These are phyloP conservation scores for Eospalax fontanierii DNA, from an alignment of 2,797 vertebrate species.

Conservation along the genomic window DNA sequence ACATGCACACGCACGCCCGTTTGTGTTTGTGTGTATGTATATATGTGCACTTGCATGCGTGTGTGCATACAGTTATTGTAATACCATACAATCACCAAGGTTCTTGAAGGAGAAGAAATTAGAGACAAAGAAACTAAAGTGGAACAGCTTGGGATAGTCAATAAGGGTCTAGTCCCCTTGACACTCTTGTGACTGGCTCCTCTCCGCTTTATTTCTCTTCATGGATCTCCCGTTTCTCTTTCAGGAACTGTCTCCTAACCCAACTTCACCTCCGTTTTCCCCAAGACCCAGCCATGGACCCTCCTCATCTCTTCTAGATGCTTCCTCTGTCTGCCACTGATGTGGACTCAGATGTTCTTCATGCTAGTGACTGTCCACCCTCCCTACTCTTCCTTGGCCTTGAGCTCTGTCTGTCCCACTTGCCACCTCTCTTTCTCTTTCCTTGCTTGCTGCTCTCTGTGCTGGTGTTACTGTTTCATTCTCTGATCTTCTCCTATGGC, in stretches of 20 bases:
- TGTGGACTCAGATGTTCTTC: neutral
- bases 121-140: neutral
- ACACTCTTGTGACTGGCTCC: neutral
- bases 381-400: neutral
- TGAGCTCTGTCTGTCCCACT: fast-evolving
- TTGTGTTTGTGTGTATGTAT: too few species aligned
- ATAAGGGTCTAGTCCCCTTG: fast-evolving
- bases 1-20: fast-evolving
- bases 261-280: too few species aligned
- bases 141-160: fast-evolving
- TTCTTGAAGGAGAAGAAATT: neutral
- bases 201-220: too few species aligned
- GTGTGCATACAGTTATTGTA: too few species aligned
- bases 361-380: fast-evolving
- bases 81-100: fast-evolving
- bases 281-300: fast-evolving
- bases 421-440: neutral
- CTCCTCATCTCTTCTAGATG: neutral
- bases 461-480: neutral
- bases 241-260: fast-evolving
- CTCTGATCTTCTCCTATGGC: neutral
- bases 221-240: neutral
- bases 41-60: too few species aligned
- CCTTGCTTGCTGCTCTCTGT: neutral
- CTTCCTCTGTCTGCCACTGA: too few species aligned